Evolutionary conservation across 2,797 vertebrate genomes (phyloP).

Genomic region (Pygocentrus nattereri): DNA sequence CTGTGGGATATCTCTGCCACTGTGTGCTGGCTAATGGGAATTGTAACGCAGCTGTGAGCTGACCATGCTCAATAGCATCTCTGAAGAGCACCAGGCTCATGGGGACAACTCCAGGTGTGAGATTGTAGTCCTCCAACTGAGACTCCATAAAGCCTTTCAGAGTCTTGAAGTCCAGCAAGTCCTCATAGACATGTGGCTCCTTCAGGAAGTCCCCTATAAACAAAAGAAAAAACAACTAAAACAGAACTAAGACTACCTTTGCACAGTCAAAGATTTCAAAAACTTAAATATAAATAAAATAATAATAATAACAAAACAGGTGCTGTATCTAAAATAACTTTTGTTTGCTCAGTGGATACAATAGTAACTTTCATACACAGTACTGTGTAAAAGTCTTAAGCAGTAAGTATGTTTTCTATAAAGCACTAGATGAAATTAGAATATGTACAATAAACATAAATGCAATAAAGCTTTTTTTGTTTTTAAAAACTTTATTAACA

Average conservation of each 20-base stretch:
- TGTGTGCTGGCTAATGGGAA: conserved; percentile 6
- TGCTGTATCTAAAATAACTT: no score
- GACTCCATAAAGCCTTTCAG: conserved; percentile 86
- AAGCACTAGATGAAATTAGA: no score
- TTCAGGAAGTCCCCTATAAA: conserved; percentile 85
- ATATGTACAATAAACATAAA: no score
- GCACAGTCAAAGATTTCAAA: neutral
- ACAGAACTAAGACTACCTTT: neutral
- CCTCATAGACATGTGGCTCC: conserved; percentile 84
- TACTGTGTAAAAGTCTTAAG: neutral
- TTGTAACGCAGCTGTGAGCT: conserved; percentile 46
- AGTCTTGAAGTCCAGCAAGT: conserved; percentile 79
- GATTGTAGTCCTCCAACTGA: conserved; percentile 84
- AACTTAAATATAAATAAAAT: no score
- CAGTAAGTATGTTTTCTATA: no score
- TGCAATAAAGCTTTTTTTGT: no score
- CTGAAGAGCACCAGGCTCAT: conserved; percentile 88
- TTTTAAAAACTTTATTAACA: no score
- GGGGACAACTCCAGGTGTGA: conserved; percentile 78
- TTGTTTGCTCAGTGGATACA: neutral
- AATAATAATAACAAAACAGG: no score
- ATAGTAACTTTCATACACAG: neutral
- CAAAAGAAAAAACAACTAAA: conserved; percentile 28
- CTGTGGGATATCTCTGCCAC: neutral
- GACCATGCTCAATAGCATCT: conserved; percentile 89